These are phyloP conservation scores for Drosophila multiciliata DNA, from an alignment of 2,888 invertebrate species.

Conservation along the genomic window DNA sequence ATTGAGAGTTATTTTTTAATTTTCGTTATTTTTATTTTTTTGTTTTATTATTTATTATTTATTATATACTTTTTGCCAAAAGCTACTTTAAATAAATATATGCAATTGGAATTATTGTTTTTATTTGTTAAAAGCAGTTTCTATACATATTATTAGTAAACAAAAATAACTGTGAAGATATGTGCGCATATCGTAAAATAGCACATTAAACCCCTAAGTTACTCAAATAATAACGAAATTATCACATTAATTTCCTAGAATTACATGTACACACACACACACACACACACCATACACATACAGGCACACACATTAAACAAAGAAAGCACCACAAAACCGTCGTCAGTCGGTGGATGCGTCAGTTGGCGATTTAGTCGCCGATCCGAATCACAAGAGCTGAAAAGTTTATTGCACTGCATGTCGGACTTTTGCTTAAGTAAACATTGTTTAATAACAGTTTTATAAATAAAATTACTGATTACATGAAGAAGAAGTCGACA, in stretches of 20 bases:
- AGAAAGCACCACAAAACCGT: slow-evolving; percentile 27
- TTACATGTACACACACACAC: not conserved
- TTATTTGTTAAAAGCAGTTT: not conserved
- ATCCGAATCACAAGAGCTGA: slow-evolving; percentile 60
- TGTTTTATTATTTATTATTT: too few relatives aligned
- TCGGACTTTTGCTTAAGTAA: slow-evolving; percentile 75
- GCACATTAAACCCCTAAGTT: not conserved
- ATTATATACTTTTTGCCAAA: not conserved
- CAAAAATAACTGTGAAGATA: not conserved
- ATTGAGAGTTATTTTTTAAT: too few relatives aligned
- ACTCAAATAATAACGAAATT: slow-evolving; percentile 31
- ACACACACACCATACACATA: not conserved
- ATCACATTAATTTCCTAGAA: slow-evolving; percentile 41
- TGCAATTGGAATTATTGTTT: not conserved
- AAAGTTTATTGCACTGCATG: slow-evolving; percentile 77
- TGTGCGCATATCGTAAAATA: too few relatives aligned
- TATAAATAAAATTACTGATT: slow-evolving; percentile 79
- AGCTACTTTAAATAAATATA: not conserved
- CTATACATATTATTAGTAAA: not conserved
- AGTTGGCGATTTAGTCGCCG: slow-evolving; percentile 24
- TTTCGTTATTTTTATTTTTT: too few relatives aligned
- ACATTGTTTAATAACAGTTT: slow-evolving; percentile 80
- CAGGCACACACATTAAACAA: slow-evolving; percentile 43
- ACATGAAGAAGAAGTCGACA: slow-evolving; percentile 34
- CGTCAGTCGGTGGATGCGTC: slow-evolving; percentile 24